Percentiles rank a stretch among this genome's conserved stretches.
Conservation (phyloP, 1,140 invertebrate genomes). For the Hyposmocoma kahamanoa region DNA sequence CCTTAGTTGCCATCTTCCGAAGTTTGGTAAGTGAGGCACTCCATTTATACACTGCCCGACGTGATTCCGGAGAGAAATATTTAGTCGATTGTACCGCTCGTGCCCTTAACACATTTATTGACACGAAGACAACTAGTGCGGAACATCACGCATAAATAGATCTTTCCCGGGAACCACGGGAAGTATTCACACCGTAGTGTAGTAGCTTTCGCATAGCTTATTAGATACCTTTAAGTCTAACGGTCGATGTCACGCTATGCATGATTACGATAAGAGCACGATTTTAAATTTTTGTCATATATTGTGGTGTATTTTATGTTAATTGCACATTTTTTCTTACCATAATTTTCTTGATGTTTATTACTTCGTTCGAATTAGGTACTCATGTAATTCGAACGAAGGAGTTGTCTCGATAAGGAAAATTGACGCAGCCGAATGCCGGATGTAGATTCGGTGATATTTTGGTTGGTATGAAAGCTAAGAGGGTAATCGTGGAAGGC, state of each 20-base stretch:
- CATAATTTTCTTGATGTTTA: conserved; percentile 7
- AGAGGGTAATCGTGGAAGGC: conserved; percentile 41
- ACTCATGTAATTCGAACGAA: too few species aligned
- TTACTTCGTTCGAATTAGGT: too few species aligned
- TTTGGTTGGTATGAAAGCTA: background rate
- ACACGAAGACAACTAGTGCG: conserved; percentile 55
- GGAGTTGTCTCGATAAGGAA: too few species aligned
- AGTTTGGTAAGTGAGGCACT: conserved; percentile 73
- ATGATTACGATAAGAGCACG: conserved; percentile 70
- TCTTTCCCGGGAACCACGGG: conserved; percentile 71
- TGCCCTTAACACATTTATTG: conserved; percentile 51
- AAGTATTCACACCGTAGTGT: conserved; percentile 56
- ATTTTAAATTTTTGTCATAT: conserved; percentile 40
- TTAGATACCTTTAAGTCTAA: conserved; percentile 50
- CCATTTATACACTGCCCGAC: conserved; percentile 70
- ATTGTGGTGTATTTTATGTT: conserved; percentile 48
- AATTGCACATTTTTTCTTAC: conserved; percentile 44
- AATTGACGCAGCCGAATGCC: background rate
- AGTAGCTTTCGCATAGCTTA: conserved; percentile 62
- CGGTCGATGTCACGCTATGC: conserved; percentile 66
- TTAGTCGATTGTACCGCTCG: conserved; percentile 69
- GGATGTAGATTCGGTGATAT: background rate
- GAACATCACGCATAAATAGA: conserved; percentile 70
- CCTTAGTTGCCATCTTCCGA: conserved; percentile 72
- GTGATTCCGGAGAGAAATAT: conserved; percentile 74